Evolutionary conservation across 2,113 vertebrate species (phyloP).

Genomic region (Nesogale talazaci): DNA sequence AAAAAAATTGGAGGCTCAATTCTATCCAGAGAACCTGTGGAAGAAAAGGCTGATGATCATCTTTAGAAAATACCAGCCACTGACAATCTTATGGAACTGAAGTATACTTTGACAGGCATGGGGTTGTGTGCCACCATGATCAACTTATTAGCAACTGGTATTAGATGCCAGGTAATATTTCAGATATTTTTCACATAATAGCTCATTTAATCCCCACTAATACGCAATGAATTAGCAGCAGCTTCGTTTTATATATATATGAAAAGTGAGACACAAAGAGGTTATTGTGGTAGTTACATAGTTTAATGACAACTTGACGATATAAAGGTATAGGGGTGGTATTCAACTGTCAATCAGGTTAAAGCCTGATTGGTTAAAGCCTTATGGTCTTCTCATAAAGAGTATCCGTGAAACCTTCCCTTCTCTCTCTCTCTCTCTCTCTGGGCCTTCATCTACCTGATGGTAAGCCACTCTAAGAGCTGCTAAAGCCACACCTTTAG

Average conservation of each 20-base stretch:
- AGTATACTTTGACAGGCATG: not conserved
- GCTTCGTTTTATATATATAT: not conserved
- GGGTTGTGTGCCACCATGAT: not conserved
- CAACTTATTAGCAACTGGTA: not conserved
- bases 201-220: not conserved
- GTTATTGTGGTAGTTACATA: not conserved
- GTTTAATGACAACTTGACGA: too few relatives aligned
- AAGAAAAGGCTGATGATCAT: not conserved
- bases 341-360: too few relatives aligned
- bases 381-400: too few relatives aligned
- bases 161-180: not conserved
- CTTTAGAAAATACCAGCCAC: not conserved
- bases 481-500: too few relatives aligned
- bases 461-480: too few relatives aligned
- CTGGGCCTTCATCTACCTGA: too few relatives aligned
- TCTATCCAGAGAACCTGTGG: not conserved
- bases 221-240: not conserved
- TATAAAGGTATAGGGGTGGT: too few relatives aligned
- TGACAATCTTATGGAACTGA: not conserved
- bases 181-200: constrained; percentile 1
- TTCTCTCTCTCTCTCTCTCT: too few relatives aligned
- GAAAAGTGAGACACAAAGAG: not conserved
- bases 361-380: too few relatives aligned
- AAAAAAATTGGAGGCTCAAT: not conserved
- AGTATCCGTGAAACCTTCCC: too few relatives aligned